Evolutionary conservation across 37 sponge, comb jelly and placozoan genomes (phyloP).

Genomic region (Bolinopsis microptera): DNA sequence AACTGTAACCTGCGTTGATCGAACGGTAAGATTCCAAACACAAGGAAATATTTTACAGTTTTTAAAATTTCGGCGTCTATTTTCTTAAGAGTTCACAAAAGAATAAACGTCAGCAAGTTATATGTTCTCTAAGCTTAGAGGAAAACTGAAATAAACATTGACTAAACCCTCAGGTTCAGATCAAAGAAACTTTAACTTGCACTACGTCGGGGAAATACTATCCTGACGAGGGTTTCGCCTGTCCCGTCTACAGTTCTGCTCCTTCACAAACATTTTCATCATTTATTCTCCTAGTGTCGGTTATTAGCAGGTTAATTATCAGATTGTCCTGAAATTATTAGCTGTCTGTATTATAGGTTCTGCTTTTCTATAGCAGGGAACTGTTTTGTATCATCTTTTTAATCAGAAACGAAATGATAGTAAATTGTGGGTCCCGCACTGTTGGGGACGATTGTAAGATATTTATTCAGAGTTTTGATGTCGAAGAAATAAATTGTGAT

Average conservation of each 20-base stretch:
- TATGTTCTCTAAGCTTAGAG: too few species aligned
- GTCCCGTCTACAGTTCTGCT: slow-evolving; percentile 47
- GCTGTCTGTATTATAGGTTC: too few species aligned
- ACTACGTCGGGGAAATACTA: not conserved
- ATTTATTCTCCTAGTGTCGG: not conserved
- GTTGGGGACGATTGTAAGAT: too few species aligned
- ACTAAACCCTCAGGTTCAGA: slow-evolving; percentile 2
- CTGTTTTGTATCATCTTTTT: too few species aligned
- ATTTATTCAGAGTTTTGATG: too few species aligned
- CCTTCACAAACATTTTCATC: not conserved
- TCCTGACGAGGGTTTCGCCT: not conserved
- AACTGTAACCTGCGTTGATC: slow-evolving; percentile 11
- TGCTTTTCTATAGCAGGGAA: too few species aligned
- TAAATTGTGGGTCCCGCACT: too few species aligned
- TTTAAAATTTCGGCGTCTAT: not conserved
- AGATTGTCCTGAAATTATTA: not conserved
- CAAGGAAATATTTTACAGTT: not conserved
- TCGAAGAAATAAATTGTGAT: too few species aligned
- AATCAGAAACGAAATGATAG: too few species aligned
- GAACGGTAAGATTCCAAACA: not conserved
- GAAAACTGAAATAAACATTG: too few species aligned
- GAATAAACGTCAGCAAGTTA: too few species aligned
- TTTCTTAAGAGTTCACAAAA: not conserved
- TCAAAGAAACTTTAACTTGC: slow-evolving; percentile 3
- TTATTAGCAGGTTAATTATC: not conserved